Base-by-base conservation (phyloP, 2,113 vertebrate species). In the Morone saxatilis region DNA sequence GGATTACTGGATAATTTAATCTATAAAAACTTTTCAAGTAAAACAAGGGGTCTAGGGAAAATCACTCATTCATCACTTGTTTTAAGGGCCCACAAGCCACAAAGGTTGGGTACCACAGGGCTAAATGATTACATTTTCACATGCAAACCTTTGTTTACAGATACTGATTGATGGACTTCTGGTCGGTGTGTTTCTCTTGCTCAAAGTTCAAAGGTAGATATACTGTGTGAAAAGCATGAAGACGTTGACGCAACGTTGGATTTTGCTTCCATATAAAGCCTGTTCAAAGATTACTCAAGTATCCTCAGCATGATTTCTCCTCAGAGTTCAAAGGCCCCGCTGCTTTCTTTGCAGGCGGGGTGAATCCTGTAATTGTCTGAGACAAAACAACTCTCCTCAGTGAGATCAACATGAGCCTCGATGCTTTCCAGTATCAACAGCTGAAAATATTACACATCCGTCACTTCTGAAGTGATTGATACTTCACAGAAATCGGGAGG, bases 361-460 rank as follows among this genome's bases (percentile, higher is more conserved):
- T 25, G 72, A 85, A 69, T 90, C 87, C 89, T 89, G 78, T 74
- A 75, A 89, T 88, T 86, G 86, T 90, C 54, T 73, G 53, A 78
- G 60, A 71, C 56, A 81, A 89, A 85, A 76, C 62, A 90, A 45
- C 53, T 59, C 56, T 66, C 31, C 66, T 12, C 41, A 0, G 80
- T 48, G 43, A 86, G 41, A 66, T 82, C 48, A 71, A 7, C 53
- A 40, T 19, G 16, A 83, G 40, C 51, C 48, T 51, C 54, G 1
- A 7, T 19, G 22, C 70, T 70, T 67, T 80, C 66, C 80, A 83
- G 81, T 17, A 78, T 60, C 63, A 80, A 80, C 22, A 72, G 60
- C 70, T 50, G 47, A 48, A 56, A 45, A 57, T 66, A 45, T 40
- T 1, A 63, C 62, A 61, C 65, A n/a, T 47, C 57, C 13, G 16